A percentile compares a stretch with the other conserved stretches of the same genome.
phyloP scores from a whole-genome alignment of 1,140 invertebrate species.

The Semibalanus balanoides region DNA sequence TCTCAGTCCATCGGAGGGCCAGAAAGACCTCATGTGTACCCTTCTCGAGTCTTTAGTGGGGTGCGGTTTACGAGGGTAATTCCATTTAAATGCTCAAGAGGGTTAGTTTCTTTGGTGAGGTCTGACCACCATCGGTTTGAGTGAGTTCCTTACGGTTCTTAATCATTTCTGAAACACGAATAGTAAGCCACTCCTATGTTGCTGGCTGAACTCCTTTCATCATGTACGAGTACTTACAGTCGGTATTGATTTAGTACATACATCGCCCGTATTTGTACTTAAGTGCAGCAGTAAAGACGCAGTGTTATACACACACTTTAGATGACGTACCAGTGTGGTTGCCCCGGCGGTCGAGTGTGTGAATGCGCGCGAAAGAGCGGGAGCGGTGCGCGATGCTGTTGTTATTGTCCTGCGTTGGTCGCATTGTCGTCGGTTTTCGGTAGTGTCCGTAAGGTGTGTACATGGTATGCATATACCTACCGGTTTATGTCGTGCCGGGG shows the following conservation, averaged over 20 bases:
- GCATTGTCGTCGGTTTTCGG: not conserved
- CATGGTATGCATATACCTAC: too few relatives aligned
- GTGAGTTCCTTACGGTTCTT: not conserved
- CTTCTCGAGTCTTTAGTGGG: not conserved
- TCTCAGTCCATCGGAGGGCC: not conserved
- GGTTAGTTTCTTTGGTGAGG: not conserved
- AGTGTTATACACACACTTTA: not conserved
- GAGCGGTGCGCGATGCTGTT: not conserved
- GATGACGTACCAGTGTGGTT: not conserved
- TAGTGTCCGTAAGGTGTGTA: not conserved
- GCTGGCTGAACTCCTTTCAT: not conserved
- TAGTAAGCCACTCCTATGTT: not conserved
- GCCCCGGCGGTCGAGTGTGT: too few relatives aligned
- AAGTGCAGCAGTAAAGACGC: not conserved
- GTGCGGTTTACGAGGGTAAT: not conserved
- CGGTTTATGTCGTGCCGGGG: not conserved
- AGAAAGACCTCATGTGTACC: not conserved
- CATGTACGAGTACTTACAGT: not conserved
- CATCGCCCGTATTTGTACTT: not conserved
- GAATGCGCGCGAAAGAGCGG: too few relatives aligned
- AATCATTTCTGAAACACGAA: not conserved
- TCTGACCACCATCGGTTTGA: not conserved
- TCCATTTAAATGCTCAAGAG: slow-evolving; percentile 2
- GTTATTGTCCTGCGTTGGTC: not conserved
- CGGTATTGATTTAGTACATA: not conserved